Evolutionary conservation across 30 jellyfish, hydroid and myxozoan species (phyloP).

Genomic region (Pelagia noctiluca): DNA sequence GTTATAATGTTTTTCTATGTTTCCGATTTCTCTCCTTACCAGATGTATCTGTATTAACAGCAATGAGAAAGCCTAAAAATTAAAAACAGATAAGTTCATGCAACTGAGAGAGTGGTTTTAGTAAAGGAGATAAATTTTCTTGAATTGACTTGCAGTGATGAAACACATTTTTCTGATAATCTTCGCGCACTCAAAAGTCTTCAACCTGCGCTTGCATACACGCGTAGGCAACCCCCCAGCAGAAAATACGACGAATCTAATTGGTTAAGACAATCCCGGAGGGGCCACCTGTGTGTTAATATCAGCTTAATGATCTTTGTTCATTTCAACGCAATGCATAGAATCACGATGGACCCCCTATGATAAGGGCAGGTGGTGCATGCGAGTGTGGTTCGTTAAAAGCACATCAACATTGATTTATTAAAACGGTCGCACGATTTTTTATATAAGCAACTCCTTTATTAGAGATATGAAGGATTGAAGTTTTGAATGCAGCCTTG

Average conservation of each 20-base stretch:
- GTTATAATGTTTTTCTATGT: too few species aligned
- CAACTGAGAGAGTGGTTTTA: too few species aligned
- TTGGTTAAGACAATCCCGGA: conserved; percentile 74
- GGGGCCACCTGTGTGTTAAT: conserved; percentile 80
- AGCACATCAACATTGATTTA: conserved; percentile 77
- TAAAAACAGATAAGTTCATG: too few species aligned
- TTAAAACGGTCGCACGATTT: conserved; percentile 45
- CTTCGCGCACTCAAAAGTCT: conserved; percentile 34
- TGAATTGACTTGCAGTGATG: too few species aligned
- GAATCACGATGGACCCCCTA: conserved; percentile 70
- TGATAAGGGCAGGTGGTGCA: conserved; percentile 67
- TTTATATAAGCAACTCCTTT: too few species aligned
- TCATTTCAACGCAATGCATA: conserved; percentile 64
- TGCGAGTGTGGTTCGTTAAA: conserved; percentile 50
- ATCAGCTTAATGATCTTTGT: conserved; percentile 69
- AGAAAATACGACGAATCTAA: conserved; percentile 15
- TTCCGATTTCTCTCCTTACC: too few species aligned
- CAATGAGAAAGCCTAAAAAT: too few species aligned
- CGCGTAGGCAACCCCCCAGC: conserved; percentile 36
- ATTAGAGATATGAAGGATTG: too few species aligned
- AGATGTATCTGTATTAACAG: too few species aligned
- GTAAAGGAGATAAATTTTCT: too few species aligned
- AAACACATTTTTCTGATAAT: too few species aligned
- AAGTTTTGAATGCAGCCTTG: too few species aligned
- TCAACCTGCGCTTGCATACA: conserved; percentile 53